Evolutionary conservation across 1,140 invertebrate species (phyloP), one percentile per base, ranked within the genome.

Genomic region (Eupeodes corollae): DNA sequence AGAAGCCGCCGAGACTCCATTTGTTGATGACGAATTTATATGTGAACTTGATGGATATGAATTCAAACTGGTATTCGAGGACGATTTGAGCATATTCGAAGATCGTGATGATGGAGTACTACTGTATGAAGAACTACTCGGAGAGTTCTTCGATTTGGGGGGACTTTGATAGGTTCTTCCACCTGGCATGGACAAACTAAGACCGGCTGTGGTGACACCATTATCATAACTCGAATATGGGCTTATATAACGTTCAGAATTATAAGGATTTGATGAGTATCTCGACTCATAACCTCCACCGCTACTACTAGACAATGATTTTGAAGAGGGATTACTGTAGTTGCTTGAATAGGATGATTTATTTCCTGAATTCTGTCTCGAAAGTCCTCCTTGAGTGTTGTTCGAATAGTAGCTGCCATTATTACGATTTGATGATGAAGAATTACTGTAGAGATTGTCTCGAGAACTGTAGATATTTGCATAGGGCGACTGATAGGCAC

Each of bases 211-310:
- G 6, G 65, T 68, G 39, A 68, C 57, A n/a, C 66, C 66, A 48
- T 68, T 68, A 15, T 68, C 66, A 49, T 68, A 68, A 42, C 57
- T 60, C 33, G 57, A 46, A 40, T 68, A 68, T 44, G 66, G 66
- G 51, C 63, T 68, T 30, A 65, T 53, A 52, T 68, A 68, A 15
- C 65, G 59, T 44, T 61, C 59, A 40, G 56, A 61, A 44, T 43
- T 39, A 14, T 62, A 62, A 44, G n/a, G 50, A 53, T 44, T 51
- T 3, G 49, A 48, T n/a, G n/a, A 30, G 35, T 53, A 53, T 41
- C 52, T 48, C 13, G 48, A 46, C 39, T 15, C 19, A 30, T 44
- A 35, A 18, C 52, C 52, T 58, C 55, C 48, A 34, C 56, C 53
- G 19, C 52, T 57, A 9, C 57, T 45, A 42, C 52, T 50, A 18